phyloP scores from a whole-genome alignment of 1,140 invertebrate species.

The Sitophilus oryzae region DNA sequence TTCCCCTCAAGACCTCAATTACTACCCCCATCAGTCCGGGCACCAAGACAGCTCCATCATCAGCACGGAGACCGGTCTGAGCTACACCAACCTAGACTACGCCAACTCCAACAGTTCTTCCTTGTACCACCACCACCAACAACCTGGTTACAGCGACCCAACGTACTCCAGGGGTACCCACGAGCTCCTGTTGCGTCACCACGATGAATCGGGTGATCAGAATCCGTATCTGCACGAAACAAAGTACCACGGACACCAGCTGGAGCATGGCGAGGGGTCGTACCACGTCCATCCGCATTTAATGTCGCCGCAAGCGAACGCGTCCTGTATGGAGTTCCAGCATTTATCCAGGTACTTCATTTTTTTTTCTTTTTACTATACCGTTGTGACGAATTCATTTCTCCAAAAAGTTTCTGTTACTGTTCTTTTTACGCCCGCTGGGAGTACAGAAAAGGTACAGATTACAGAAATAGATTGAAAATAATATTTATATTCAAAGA shows the following conservation, averaged over 20 bases:
- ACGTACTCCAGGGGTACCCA: constrained; percentile 25
- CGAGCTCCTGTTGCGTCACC: constrained; percentile 34
- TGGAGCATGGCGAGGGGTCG: constrained; percentile 42
- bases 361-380: too few relatives aligned
- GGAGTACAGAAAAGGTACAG: too few relatives aligned
- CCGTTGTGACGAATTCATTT: too few relatives aligned
- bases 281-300: constrained; percentile 45
- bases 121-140: constrained; percentile 21
- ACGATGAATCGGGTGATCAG: constrained; percentile 37
- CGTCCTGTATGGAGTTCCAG: constrained; percentile 43
- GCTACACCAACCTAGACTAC: constrained; percentile 87
- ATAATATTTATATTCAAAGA: too few relatives aligned
- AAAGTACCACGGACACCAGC: constrained; percentile 49
- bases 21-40: constrained; percentile 42
- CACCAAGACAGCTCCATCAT: constrained; percentile 58
- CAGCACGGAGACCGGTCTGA: constrained; percentile 75
- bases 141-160: constrained; percentile 33
- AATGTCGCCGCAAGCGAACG: constrained; percentile 31
- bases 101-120: constrained; percentile 32
- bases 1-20: constrained; percentile 37
- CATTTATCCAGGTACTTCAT: too few relatives aligned
- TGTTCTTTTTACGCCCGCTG: too few relatives aligned
- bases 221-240: constrained; percentile 48
- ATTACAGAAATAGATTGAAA: too few relatives aligned
- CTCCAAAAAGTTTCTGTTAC: too few relatives aligned